Evolutionary conservation across 2,888 invertebrate genomes (phyloP), one percentile per base, ranked within the genome.

Genomic region (Hyposoter didymator): DNA sequence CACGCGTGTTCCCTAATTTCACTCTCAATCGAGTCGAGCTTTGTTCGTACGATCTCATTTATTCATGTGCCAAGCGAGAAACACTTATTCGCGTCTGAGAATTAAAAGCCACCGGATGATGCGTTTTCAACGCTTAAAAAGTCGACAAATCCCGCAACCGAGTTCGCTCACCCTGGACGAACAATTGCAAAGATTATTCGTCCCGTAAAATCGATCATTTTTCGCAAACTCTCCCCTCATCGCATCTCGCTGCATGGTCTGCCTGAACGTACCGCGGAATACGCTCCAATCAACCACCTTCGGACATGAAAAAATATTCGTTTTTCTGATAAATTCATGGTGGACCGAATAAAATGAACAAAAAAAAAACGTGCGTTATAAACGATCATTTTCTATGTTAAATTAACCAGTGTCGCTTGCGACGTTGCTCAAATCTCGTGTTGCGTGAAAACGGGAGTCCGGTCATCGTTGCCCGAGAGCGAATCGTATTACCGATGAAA

Each of bases 361-460:
- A 28, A 69, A 69, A 69, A 4, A 47, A 39, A 10, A 39, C 8
- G 39, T 28, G 28, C 28, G 45, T n/a, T 69, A 17, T n/a, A 69
- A 69, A 8, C 45, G 69, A 69, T 47, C 69, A 17, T 69, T 69
- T 28, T 47, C 47, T 2, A 17, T 17, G 28, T 7, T 22, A 45
- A 69, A 69, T 69, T 28, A 14, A 17, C 14, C 4, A 45, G 22
- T 45, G 67, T 45, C 45, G 6, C 69, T 19, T 47, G 28, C 69
- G 39, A 8, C 17, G 28, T 47, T 47, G 19, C 22, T 69, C 17
- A 69, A 47, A 69, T 47, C 32, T 47, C 28, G 28, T 28, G 69
- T 47, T 47, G 47, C 69, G 69, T 69, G 47, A 47, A 47, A 69
- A 69, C 28, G 32, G n/a, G n/a, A 43, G 19, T 28, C 69, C 43